Conservation (phyloP, 2,113 vertebrate genomes). For the Alethe castanea region DNA sequence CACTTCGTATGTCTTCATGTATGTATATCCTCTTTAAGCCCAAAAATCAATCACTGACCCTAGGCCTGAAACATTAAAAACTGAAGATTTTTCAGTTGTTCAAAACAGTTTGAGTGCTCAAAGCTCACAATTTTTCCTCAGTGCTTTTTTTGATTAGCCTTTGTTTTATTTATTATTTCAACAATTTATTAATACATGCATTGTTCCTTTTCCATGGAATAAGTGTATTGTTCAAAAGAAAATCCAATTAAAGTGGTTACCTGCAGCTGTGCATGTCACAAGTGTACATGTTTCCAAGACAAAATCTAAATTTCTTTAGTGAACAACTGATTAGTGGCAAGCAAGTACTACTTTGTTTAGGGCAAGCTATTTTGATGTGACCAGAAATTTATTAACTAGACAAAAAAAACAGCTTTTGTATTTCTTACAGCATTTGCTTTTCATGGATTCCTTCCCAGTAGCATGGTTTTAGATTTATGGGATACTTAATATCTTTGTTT, state of each 20-base stretch:
- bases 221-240: neutral
- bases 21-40: neutral
- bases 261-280: neutral
- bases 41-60: neutral
- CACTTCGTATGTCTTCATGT: neutral
- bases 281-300: neutral
- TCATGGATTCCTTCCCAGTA: constrained; percentile 19
- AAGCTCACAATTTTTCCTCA: neutral
- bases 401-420: neutral
- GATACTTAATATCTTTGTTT: constrained; percentile 20
- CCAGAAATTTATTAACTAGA: neutral
- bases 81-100: neutral
- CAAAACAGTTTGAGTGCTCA: neutral
- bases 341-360: neutral
- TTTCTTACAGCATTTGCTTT: constrained; percentile 14
- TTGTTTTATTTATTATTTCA: neutral
- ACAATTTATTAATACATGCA: neutral
- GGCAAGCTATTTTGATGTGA: neutral
- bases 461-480: constrained; percentile 30
- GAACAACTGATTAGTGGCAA: neutral
- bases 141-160: neutral
- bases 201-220: neutral
- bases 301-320: neutral
- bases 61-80: neutral
- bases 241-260: neutral